Percentiles rank a stretch among this genome's conserved stretches.
Conservation (phyloP, 1,140 invertebrate species). For the Tribolium castaneum region DNA sequence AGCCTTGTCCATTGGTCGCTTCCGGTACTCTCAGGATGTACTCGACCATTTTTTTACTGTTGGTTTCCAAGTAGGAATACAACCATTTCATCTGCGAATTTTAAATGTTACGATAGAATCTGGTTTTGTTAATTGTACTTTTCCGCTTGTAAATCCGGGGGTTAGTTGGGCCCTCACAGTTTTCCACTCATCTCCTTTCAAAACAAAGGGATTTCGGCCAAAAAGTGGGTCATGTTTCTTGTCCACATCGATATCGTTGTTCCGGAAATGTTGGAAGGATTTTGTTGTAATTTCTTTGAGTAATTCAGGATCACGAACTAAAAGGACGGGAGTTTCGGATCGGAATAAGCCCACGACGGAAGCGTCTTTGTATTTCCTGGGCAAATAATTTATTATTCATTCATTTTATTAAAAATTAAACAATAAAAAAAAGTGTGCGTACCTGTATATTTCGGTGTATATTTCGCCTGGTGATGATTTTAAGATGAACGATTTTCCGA, state of each 20-base stretch:
- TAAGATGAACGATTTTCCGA: conserved; percentile 36
- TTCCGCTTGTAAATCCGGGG: conserved; percentile 63
- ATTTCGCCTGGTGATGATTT: conserved; percentile 4
- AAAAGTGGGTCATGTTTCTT: conserved; percentile 59
- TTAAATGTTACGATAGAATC: not conserved
- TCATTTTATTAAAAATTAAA: no score
- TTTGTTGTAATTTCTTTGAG: conserved; percentile 65
- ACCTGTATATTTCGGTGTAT: conserved; percentile 6
- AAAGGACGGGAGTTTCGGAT: conserved; percentile 54
- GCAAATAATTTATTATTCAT: not conserved
- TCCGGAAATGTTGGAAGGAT: conserved; percentile 64
- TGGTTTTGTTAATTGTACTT: conserved; percentile 48
- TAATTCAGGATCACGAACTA: conserved; percentile 63
- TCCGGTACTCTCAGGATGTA: conserved; percentile 48
- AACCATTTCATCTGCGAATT: conserved; percentile 53
- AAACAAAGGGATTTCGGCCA: conserved; percentile 59
- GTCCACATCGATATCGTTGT: conserved; percentile 61
- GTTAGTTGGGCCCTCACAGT: conserved; percentile 59
- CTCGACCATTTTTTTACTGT: conserved; percentile 53
- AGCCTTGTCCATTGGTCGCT: conserved; percentile 22
- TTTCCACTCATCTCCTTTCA: conserved; percentile 61
- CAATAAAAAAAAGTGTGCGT: not conserved
- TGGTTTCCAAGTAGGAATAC: conserved; percentile 55
- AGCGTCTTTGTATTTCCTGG: conserved; percentile 49
- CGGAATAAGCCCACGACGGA: conserved; percentile 57